phyloP scores from a whole-genome alignment of 2,113 vertebrate species.

The Lampris megalopsis region DNA sequence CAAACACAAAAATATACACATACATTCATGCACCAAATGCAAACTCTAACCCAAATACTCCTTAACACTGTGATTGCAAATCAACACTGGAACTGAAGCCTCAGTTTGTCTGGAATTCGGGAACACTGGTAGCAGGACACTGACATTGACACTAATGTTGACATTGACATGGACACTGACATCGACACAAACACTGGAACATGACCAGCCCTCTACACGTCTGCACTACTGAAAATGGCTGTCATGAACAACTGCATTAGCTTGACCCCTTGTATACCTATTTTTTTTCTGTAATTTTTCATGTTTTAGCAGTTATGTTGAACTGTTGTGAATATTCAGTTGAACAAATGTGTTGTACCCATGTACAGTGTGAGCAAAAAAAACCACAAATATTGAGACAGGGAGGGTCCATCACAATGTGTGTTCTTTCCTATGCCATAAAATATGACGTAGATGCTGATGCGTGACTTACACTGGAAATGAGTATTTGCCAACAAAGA shows the following conservation, averaged over 20 bases:
- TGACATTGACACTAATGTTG: conserved; percentile 5
- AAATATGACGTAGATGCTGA: neutral
- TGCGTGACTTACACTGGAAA: neutral
- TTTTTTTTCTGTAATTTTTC: conserved; percentile 10
- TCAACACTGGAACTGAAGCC: conserved; percentile 25
- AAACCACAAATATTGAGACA: conserved; percentile 27
- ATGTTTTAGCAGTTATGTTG: conserved; percentile 32
- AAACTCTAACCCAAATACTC: neutral
- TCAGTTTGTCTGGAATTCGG: conserved; percentile 11
- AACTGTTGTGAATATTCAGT: neutral
- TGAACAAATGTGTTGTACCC: conserved; percentile 12
- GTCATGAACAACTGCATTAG: conserved; percentile 37
- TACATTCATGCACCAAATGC: neutral
- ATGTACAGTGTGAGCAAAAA: conserved; percentile 10
- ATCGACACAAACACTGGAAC: conserved; percentile 35
- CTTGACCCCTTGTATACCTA: conserved; percentile 14
- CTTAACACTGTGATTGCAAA: conserved; percentile 47
- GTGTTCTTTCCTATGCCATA: neutral
- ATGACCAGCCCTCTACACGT: neutral
- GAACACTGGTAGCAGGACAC: conserved; percentile 50
- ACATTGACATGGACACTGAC: conserved; percentile 29
- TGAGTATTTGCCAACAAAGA: neutral
- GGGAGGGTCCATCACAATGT: conserved; percentile 8
- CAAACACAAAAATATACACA: neutral
- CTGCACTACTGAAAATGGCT: conserved; percentile 4